Evolutionary conservation across 2,113 vertebrate genomes (phyloP).

Genomic region (Perca flavescens): DNA sequence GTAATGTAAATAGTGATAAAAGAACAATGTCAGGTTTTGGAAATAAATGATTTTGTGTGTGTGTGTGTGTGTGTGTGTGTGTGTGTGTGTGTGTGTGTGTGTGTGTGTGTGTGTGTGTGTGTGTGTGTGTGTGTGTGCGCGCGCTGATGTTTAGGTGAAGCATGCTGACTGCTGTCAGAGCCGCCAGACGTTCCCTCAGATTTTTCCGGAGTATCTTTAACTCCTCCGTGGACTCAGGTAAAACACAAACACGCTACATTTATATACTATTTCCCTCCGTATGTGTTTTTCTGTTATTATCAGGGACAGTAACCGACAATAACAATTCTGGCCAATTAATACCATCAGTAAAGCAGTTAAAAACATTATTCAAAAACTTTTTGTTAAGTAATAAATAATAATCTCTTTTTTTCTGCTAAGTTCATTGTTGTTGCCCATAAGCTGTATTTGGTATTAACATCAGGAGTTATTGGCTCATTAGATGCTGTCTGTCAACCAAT

Average conservation of each 20-base stretch:
- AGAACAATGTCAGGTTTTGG: too few relatives aligned
- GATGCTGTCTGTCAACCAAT: not conserved
- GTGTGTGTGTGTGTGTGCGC: not conserved
- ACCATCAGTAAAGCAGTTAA: too few relatives aligned
- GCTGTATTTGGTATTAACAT: too few relatives aligned
- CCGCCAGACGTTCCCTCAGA: not conserved
- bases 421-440: too few relatives aligned
- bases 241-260: not conserved
- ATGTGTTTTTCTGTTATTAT: not conserved
- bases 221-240: constrained; percentile 32
- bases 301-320: too few relatives aligned
- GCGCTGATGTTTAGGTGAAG: constrained; percentile 12
- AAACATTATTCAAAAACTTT: not conserved
- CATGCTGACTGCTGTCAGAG: constrained; percentile 43
- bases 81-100: too few relatives aligned
- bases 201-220: not conserved
- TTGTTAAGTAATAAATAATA: too few relatives aligned
- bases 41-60: too few relatives aligned
- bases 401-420: not conserved
- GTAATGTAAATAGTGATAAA: too few relatives aligned
- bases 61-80: too few relatives aligned
- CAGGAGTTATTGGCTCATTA: not conserved
- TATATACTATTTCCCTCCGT: not conserved
- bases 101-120: too few relatives aligned
- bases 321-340: too few relatives aligned